Evolutionary conservation across 2,888 invertebrate genomes (phyloP).

Genomic region (Drosophila siamana): DNA sequence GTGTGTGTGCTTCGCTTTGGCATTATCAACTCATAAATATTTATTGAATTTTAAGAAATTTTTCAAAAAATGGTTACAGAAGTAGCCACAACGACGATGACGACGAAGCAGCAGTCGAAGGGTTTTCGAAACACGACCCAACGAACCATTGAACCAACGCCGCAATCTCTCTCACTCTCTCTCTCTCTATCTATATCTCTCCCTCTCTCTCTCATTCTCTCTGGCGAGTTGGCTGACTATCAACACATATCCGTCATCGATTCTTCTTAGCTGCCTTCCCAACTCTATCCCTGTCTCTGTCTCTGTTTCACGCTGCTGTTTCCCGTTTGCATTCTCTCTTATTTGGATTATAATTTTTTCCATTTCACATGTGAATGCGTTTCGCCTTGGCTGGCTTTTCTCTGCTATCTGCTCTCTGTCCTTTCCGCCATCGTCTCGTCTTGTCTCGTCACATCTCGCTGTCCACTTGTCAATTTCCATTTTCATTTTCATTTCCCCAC

Average conservation of each 20-base stretch:
- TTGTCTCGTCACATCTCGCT: constrained; percentile 17
- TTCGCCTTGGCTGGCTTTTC: constrained; percentile 60
- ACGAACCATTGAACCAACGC: not conserved
- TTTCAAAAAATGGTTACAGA: constrained; percentile 65
- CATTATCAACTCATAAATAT: constrained; percentile 84
- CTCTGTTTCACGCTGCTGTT: not conserved
- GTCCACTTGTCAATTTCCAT: constrained; percentile 74
- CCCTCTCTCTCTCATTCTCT: not conserved
- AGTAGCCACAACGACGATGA: constrained; percentile 35
- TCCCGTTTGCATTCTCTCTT: constrained; percentile 72
- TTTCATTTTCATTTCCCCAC: constrained; percentile 53
- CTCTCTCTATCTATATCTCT: not conserved
- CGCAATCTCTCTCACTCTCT: not conserved
- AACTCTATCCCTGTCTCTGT: not conserved
- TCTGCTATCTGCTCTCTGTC: not conserved
- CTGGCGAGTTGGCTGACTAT: constrained; percentile 55
- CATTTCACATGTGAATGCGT: constrained; percentile 84
- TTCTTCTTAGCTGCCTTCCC: constrained; percentile 41
- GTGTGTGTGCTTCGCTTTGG: constrained; percentile 50
- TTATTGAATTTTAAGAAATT: constrained; percentile 84
- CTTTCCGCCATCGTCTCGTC: not conserved
- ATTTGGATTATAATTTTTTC: constrained; percentile 83
- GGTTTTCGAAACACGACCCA: constrained; percentile 2
- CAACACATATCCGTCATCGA: constrained; percentile 77
- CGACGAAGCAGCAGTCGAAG: constrained; percentile 15